Evolutionary conservation across 2,113 vertebrate species (phyloP), one percentile per base, ranked within the genome.

Genomic region (Platysternon megacephalum): DNA sequence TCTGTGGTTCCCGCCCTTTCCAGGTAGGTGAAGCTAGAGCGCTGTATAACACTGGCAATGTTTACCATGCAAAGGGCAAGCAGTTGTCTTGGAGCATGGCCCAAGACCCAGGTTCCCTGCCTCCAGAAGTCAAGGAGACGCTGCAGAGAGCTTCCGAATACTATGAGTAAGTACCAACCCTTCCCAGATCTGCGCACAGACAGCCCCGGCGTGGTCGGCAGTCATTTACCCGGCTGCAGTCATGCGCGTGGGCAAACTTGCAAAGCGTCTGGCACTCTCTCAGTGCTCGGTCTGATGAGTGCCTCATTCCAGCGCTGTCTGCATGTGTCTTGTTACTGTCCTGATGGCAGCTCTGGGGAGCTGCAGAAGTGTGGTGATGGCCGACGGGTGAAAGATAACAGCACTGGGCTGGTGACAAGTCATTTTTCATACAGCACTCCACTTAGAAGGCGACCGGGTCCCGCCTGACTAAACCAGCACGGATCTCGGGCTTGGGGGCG

Each of bases 51-150:
- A 98, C 99, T 2, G 99, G 99, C 17, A 99, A 99, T 2, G 99
- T 99, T 93, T 99, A 99, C 96, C 99, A 99, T 4, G 99, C 99
- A 14, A 99, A 99, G 95, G 99, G 99, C 3, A 99, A 99, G 97
- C 99, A 99, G 93, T 98, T 99, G 74, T 98, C 99, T 21, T 99
- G 99, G 99, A 99, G 95, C 51, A 89, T 97, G 5, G 97, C 98
- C 2, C 99, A 99, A 91, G 99, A 99, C 83, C 99, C 99, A 0
- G 99, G 99, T 51, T 99, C 97, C 92, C 98, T 99, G 86, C 98
- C 99, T 0, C 96, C 98, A 3, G 99, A 99, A 6, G 99, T 99
- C 92, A 98, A 98, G 28, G 99, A 99, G 86, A 99, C 99, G 0
- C 97, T 99, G 78, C 98, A 99, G 97, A 99, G 98, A 94, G 99